Evolutionary conservation across 53 echinoderm and acorn worm genomes (phyloP).

Genomic region (Mesocentrotus franciscanus): DNA sequence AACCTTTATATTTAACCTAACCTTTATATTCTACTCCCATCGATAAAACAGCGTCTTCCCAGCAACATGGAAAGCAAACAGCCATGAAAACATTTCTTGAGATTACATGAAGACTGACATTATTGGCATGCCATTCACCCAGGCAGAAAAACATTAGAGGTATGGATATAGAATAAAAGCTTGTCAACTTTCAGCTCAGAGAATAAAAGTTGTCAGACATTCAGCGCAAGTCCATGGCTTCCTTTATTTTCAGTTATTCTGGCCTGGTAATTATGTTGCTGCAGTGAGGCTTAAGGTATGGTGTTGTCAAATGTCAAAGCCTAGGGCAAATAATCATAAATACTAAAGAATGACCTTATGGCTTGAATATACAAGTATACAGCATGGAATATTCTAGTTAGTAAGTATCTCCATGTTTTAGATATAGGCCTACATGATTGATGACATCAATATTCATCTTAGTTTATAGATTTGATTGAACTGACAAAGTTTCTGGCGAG

Average conservation of each 20-base stretch:
- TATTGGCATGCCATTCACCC: conserved; percentile 18
- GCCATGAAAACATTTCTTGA: conserved; percentile 7
- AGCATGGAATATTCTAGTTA: neutral
- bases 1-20: neutral
- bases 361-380: neutral
- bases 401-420: too few species aligned
- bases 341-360: neutral
- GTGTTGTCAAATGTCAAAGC: neutral
- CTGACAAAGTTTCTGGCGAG: neutral
- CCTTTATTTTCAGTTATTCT: neutral
- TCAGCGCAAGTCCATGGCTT: neutral
- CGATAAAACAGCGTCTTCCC: conserved; percentile 14
- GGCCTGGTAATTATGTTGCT: neutral
- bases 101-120: neutral
- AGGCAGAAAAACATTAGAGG: conserved; percentile 18
- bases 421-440: too few species aligned
- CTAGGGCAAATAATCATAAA: neutral
- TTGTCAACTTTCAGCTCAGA: neutral
- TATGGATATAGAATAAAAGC: neutral
- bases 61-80: neutral
- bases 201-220: neutral
- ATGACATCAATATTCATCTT: too few species aligned
- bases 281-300: neutral
- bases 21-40: neutral
- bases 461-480: too few species aligned